Base-by-base conservation (phyloP, 2,797 vertebrate genomes). In the Gallinago solitaria region DNA sequence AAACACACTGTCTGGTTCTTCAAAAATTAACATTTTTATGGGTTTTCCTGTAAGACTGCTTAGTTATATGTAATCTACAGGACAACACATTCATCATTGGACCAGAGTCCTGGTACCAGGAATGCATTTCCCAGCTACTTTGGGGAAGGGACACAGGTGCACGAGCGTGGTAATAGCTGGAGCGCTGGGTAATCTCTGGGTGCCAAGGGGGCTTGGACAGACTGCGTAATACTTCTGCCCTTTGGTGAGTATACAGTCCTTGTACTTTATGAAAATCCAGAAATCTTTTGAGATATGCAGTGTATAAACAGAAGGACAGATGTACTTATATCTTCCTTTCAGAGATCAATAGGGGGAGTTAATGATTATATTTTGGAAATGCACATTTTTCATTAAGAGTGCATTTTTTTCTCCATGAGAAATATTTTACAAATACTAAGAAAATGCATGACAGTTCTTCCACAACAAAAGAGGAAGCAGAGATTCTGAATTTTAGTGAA, bases 121-220 rank as follows among this genome's bases (percentile, higher is more conserved):
- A n/a, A 37, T 1, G 1, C 7, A 32, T 17, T 57, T 91, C 24
- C 45, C n/a, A 69, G 15, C 10, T 73, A 4, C 32, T 73, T 65
- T 16, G 37, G 54, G 30, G 61, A 75, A 63, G 43, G 80, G 85
- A 33, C 28, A 16, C 1, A 17, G 33, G 4, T 30, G 2, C 13
- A 15, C 12, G 32, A 86, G 6, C 21, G 5, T 39, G 32, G 16
- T 32, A 41, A 69, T 24, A 43, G 18, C 20, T 67, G n/a, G 20
- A 53, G 10, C 15, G 6, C 1, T 4, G 8, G 37, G 11, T 37
- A 61, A 71, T 47, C n/a, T 74, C 20, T 56, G 32, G 35, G 32
- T 1, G 2, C 25, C 0, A 0, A 33, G 8, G 3, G 16, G 16
- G 3, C 27, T 79, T 70, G 32, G 33, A 12, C 12, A 17, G 33